These are phyloP conservation scores for Ptyas mucosa DNA, from an alignment of 2,113 vertebrate species.

Conservation along the genomic window DNA sequence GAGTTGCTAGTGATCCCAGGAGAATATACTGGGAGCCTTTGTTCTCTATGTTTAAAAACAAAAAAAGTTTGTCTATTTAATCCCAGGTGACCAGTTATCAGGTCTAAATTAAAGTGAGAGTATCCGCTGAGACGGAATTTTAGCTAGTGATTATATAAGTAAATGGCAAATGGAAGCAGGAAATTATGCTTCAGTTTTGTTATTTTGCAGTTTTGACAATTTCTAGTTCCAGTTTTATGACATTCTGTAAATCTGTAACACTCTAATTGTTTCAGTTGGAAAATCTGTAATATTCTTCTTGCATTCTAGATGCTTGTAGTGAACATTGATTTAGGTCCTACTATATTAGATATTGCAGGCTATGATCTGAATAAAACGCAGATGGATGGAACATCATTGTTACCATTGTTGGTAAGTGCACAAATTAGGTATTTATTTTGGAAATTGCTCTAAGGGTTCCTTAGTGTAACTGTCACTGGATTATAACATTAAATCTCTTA, in stretches of 20 bases:
- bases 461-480: background rate
- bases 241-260: background rate
- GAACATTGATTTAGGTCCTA: constrained; percentile 94
- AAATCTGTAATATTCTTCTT: background rate
- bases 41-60: background rate
- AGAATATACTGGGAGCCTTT: background rate
- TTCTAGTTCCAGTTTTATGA: background rate
- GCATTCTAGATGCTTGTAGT: constrained; percentile 81
- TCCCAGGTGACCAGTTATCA: background rate
- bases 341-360: constrained; percentile 93
- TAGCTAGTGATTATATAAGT: background rate
- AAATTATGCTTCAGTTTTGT: background rate
- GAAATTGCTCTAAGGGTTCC: background rate
- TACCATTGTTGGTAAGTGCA: constrained; percentile 83
- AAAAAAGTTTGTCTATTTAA: background rate
- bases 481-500: background rate
- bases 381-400: constrained; percentile 94
- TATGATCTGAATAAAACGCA: constrained; percentile 83
- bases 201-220: background rate
- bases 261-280: constrained; percentile 24
- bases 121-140: background rate
- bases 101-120: background rate
- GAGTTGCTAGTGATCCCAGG: background rate
- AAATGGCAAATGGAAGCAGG: background rate
- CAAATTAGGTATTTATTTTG: fast-evolving